Evolutionary conservation across 2,888 invertebrate genomes (phyloP), one percentile per base, ranked within the genome.

Genomic region (Palloptera scutellata): DNA sequence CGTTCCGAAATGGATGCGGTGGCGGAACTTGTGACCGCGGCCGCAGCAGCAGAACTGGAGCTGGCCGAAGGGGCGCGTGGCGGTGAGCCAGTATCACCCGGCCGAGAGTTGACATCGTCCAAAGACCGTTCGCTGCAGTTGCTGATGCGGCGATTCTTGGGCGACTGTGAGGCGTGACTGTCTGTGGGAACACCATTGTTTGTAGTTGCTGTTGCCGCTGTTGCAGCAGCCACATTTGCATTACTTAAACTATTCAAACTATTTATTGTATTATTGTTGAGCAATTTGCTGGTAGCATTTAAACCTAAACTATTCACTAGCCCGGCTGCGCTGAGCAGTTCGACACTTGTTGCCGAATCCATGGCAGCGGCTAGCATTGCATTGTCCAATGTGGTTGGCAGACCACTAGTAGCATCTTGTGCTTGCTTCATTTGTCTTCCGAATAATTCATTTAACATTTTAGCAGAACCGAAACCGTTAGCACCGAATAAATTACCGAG

Each of bases 401-500:
- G 73, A 68, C 84, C 84, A 75, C 82, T 82, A 68, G 87, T 87
- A 78, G 88, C 88, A 85, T 89, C 88, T 78, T 87, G 87, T 75
- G 88, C 91, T 84, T 90, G 91, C 84, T 91, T 91, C 83, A 91
- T 91, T 84, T 94, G 91, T 77, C 94, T 89, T 77, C 93, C 93
- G 79, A 94, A 89, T 75, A 95, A 88, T 88, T 95, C 95, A 89
- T 94, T 94, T 81, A 95, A 90, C 94, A 95, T 94, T 86, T 94
- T 95, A 83, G 92, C 91, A 86, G 93, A 93, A 84, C 92, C 91
- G 89, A 92, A 93, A 87, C 93, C 92, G 87, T 89, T 89, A 83
- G 92, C 91, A 83, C 91, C 91, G 86, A 94, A 94, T 77, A 94
- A 90, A 86, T 79, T 82, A 75, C 82, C 82, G 72, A 81, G 81